Evolutionary conservation across 2,888 invertebrate species (phyloP).

Genomic region (Drosophila meridiana): DNA sequence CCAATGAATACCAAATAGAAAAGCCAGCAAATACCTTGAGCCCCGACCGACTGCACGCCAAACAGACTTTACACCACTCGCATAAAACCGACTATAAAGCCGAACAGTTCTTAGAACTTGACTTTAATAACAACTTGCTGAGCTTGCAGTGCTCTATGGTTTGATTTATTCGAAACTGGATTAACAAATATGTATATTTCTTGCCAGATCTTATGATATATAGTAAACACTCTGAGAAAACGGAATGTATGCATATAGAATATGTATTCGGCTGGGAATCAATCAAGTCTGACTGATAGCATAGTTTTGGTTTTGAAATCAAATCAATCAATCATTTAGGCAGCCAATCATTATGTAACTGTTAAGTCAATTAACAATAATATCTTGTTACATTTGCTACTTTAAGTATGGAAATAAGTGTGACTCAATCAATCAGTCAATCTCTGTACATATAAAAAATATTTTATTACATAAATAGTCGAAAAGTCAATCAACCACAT

Average conservation of each 20-base stretch:
- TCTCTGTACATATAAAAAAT: neutral
- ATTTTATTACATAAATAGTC: neutral
- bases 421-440: neutral
- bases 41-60: conserved; percentile 2
- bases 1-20: conserved; percentile 66
- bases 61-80: conserved; percentile 8
- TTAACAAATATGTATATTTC: neutral
- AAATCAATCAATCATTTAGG: neutral
- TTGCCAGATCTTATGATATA: neutral
- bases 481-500: neutral
- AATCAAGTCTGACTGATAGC: neutral
- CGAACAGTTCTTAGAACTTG: conserved; percentile 2
- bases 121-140: neutral
- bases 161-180: neutral
- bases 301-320: neutral
- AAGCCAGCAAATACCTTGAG: conserved; percentile 22
- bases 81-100: conserved; percentile 1
- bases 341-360: neutral
- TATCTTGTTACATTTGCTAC: neutral
- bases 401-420: neutral
- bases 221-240: no score
- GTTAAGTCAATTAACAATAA: neutral
- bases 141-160: neutral
- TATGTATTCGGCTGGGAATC: neutral
- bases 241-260: no score